Evolutionary conservation across 2,113 vertebrate species (phyloP).

Genomic region (Syngnathus floridae): DNA sequence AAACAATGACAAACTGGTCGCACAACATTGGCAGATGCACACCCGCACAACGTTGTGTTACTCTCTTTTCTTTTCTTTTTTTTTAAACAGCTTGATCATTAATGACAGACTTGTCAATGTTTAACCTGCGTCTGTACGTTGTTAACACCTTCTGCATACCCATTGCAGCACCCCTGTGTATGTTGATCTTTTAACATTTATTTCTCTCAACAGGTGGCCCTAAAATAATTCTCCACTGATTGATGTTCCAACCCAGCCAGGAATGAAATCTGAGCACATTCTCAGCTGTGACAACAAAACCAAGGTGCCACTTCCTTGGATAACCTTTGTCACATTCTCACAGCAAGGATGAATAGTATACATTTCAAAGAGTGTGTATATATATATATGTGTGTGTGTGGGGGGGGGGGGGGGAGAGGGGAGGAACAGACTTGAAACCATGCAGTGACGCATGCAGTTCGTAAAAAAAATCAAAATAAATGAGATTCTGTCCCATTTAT

Average conservation of each 20-base stretch:
- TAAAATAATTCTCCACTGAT: conserved; percentile 6
- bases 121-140: conserved; percentile 22
- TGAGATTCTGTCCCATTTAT: conserved; percentile 18
- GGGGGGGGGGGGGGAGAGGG: neutral
- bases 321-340: conserved; percentile 6
- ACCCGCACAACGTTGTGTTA: neutral
- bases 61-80: conserved; percentile 3
- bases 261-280: conserved; percentile 1
- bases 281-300: conserved; percentile 16
- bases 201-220: neutral
- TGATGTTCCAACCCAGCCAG: too few relatives aligned
- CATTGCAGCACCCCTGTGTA: conserved; percentile 10
- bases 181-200: conserved; percentile 5
- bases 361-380: neutral
- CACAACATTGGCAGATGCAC: neutral
- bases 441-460: conserved; percentile 5
- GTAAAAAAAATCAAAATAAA: conserved; percentile 14
- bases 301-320: conserved; percentile 6
- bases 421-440: conserved; percentile 4
- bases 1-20: neutral
- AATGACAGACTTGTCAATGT: conserved; percentile 36
- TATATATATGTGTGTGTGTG: too few relatives aligned
- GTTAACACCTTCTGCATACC: conserved; percentile 13
- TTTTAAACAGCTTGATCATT: conserved; percentile 2
- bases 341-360: conserved; percentile 11